Conservation (phyloP, 2,888 invertebrate genomes). For the Trileptium ribeirensis region DNA sequence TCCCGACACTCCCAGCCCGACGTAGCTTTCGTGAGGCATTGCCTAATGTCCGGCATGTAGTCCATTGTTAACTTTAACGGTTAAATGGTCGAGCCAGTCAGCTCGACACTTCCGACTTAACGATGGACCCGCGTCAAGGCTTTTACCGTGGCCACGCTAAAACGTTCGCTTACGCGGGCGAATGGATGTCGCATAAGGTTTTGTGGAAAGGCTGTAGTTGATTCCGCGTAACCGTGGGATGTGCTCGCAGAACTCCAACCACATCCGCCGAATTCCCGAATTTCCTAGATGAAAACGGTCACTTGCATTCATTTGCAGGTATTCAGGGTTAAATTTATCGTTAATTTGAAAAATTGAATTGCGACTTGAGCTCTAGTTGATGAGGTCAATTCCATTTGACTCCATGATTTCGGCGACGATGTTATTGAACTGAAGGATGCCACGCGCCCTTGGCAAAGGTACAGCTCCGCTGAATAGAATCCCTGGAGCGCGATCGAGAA, state of each 20-base stretch:
- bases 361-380: not conserved
- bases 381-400: not conserved
- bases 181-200: not conserved
- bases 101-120: not conserved
- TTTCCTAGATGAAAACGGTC: not conserved
- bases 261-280: not conserved
- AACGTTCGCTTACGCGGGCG: not conserved
- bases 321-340: not conserved
- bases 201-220: not conserved
- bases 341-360: not conserved
- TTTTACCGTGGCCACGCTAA: not conserved
- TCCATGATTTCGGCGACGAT: not conserved
- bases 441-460: not conserved
- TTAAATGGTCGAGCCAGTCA: not conserved
- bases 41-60: no score
- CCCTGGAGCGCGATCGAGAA: not conserved
- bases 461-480: not conserved
- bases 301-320: not conserved
- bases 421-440: not conserved
- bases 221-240: not conserved
- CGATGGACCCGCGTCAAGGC: no score
- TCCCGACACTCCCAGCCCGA: no score
- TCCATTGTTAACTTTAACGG: not conserved
- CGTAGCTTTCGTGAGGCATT: no score
- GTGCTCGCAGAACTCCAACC: not conserved